Conservation (phyloP, 2,113 vertebrate genomes). For the Carettochelys insculpta region DNA sequence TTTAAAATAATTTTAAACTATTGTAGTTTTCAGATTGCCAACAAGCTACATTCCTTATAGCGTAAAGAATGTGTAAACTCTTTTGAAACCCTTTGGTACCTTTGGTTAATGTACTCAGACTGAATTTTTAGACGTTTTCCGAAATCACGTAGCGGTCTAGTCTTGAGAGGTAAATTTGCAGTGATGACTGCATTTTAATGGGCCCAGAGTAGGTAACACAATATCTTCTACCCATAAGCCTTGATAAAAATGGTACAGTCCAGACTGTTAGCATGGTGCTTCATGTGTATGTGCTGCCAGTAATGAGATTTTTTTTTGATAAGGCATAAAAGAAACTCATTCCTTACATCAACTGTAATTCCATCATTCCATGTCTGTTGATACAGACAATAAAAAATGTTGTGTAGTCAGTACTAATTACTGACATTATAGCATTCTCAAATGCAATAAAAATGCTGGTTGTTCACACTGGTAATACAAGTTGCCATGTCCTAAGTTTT, state of each 20-base stretch:
- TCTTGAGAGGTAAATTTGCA: conserved; percentile 70
- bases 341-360: conserved; percentile 93
- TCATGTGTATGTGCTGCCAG: conserved; percentile 84
- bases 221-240: conserved; percentile 73
- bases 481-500: conserved; percentile 78
- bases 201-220: conserved; percentile 59
- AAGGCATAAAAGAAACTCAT: conserved; percentile 90
- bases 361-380: conserved; percentile 95
- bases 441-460: conserved; percentile 99
- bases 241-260: conserved; percentile 79
- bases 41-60: conserved; percentile 59
- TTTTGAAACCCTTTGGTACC: conserved; percentile 69
- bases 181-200: conserved; percentile 45
- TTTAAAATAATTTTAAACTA: conserved; percentile 67
- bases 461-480: conserved; percentile 86
- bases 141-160: conserved; percentile 61
- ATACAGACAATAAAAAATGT: conserved; percentile 92
- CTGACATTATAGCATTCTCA: conserved; percentile 94
- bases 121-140: conserved; percentile 66
- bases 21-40: conserved; percentile 65
- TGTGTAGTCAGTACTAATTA: conserved; percentile 91
- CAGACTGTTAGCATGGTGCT: conserved; percentile 83
- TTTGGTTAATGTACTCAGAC: conserved; percentile 62
- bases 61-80: conserved; percentile 48
- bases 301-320: conserved; percentile 77